Evolutionary conservation across 2,113 vertebrate species (phyloP).

Genomic region (Tenebrosternarchus preto): DNA sequence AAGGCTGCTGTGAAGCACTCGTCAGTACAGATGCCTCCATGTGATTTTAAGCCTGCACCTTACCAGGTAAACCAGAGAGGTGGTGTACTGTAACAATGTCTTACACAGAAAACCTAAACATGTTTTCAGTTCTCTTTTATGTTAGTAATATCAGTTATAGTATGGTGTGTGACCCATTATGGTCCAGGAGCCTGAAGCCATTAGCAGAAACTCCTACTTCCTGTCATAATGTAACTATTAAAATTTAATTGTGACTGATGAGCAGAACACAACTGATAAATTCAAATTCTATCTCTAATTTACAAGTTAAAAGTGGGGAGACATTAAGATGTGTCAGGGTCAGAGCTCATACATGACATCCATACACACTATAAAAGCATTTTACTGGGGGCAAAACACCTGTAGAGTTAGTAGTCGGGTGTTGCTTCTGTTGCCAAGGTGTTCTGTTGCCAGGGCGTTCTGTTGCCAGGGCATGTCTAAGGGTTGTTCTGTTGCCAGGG

Average conservation of each 20-base stretch:
- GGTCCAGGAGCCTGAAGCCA: no score
- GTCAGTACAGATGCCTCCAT: conserved; percentile 82
- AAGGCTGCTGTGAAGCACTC: conserved; percentile 63
- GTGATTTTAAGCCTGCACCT: conserved; percentile 80
- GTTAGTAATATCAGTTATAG: no score
- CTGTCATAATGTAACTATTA: no score
- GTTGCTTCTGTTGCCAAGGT: no score
- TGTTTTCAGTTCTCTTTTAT: no score
- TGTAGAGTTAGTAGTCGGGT: no score
- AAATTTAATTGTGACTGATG: not conserved
- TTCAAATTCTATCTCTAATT: no score
- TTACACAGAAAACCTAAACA: not conserved
- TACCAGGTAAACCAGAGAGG: conserved; percentile 77
- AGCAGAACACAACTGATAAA: not conserved
- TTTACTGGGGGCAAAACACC: not conserved
- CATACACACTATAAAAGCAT: not conserved
- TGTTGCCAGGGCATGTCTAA: no score
- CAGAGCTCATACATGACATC: not conserved
- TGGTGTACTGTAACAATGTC: not conserved
- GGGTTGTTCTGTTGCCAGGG: no score
- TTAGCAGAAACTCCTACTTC: no score
- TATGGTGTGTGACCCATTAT: no score
- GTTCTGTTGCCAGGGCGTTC: no score
- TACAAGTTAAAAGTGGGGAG: not conserved
- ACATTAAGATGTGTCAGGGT: not conserved